Evolutionary conservation across 1,140 invertebrate species (phyloP), one percentile per base, ranked within the genome.

Genomic region (Micrasema minimum): DNA sequence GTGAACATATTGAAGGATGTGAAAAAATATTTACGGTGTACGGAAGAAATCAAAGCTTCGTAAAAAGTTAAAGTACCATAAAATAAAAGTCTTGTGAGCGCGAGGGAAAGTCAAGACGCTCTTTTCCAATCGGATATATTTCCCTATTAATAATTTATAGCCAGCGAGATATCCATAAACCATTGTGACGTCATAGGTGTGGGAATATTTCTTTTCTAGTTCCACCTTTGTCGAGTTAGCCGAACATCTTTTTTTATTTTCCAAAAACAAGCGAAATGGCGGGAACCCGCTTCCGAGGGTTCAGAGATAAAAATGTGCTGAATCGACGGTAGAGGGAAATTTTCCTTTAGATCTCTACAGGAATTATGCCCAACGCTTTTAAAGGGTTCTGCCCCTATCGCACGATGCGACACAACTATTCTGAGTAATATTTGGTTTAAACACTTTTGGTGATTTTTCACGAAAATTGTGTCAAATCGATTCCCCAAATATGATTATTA

Each of bases 301-400:
- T 59, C 55, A 1, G 35, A 59, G 55, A 59, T 59, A 59, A 59
- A 59, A 59, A 59, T 59, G 55, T 59, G 55, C 55, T 59, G 55
- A 59, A 59, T 59, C 38, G 55, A 20, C 55, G 55, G 38, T 31
- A 14, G 14, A 10, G 55, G 14, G 18, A 38, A 59, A 59, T 59
- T 59, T 41, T 31, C 55, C 14, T 37, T 59, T 38, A 38, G 18
- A 26, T 18, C 12, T 59, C 23, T 12, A 3, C 35, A 14, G 55
- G 38, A 38, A 59, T 59, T 59, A 59, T 59, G 37, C 35, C 35
- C 31, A 16, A 59, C 55, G 55, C 31, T 23, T 23, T 51, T 51
- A 9, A 23, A 51, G 26, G n/a, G n/a, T n/a, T n/a, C n/a, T n/a
- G n/a, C n/a, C n/a, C n/a, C n/a, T n/a, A n/a, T n/a, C n/a, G n/a